These are phyloP conservation scores for Brachionus rotundiformis DNA, from an alignment of 1,140 invertebrate species.

Conservation along the genomic window DNA sequence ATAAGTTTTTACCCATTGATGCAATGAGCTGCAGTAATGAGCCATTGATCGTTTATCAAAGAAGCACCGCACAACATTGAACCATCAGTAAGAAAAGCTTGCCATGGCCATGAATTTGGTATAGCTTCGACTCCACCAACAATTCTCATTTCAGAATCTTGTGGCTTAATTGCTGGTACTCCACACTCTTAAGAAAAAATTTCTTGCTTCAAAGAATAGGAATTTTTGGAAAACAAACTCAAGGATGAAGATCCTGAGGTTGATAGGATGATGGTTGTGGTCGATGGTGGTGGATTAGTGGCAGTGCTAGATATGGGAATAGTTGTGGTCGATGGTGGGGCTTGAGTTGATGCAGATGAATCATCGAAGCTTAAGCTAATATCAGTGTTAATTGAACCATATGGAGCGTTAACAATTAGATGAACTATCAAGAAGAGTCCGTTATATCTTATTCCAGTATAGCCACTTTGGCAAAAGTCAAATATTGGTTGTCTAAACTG, in stretches of 20 bases:
- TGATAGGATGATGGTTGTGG: neutral
- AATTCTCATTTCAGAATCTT: slow-evolving; percentile 50
- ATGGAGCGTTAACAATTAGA: slow-evolving; percentile 3
- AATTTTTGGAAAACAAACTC: neutral
- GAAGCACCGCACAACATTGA: slow-evolving; percentile 12
- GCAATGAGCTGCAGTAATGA: slow-evolving; percentile 45
- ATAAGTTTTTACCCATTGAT: neutral
- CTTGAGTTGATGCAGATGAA: slow-evolving; percentile 1
- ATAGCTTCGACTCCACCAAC: slow-evolving; percentile 53
- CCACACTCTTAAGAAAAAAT: neutral
- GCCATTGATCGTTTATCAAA: slow-evolving; percentile 36
- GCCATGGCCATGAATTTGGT: slow-evolving; percentile 54
- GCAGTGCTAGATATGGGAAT: too few species aligned
- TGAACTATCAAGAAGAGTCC: neutral
- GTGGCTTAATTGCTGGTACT: neutral
- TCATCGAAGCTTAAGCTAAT: neutral
- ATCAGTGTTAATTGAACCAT: slow-evolving; percentile 6
- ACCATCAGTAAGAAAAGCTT: slow-evolving; percentile 50
- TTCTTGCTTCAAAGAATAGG: neutral
- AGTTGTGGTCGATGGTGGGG: slow-evolving; percentile 22
- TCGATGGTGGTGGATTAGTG: too few species aligned
- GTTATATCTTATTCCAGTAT: neutral
- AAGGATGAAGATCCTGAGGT: neutral
- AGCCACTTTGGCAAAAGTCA: neutral
- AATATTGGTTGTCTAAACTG: slow-evolving; percentile 2